Conservation (phyloP, 1,140 invertebrate genomes). For the Nephila pilipes region DNA sequence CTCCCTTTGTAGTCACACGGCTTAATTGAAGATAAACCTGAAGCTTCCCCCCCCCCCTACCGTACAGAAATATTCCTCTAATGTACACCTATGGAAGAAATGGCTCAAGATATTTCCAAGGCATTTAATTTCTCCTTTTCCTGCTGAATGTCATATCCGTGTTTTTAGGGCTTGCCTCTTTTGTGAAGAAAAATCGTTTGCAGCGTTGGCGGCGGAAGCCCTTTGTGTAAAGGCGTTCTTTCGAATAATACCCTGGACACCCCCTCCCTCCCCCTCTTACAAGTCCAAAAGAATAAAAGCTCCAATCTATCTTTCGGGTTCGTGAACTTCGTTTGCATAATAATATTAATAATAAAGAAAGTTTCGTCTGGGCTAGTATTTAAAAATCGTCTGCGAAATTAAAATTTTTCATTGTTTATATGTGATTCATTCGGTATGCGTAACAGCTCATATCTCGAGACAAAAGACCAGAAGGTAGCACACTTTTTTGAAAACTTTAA, state of each 20-base stretch:
- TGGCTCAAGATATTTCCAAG: not conserved
- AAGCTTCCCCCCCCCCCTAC: not conserved
- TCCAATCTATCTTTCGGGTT: not conserved
- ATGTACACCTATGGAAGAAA: not conserved
- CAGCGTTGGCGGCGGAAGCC: constrained; percentile 44
- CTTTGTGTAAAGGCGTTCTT: constrained; percentile 42
- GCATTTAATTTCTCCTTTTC: constrained; percentile 18
- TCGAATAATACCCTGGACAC: constrained; percentile 3
- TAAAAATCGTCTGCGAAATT: constrained; percentile 1
- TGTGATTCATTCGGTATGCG: not conserved
- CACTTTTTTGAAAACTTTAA: not conserved
- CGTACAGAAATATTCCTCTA: not conserved
- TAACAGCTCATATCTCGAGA: not conserved
- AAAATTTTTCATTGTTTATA: not conserved
- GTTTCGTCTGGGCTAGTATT: not conserved
- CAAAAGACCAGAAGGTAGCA: not conserved
- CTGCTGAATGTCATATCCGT: not conserved
- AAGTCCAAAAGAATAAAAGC: constrained; percentile 4
- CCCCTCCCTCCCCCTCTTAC: not conserved
- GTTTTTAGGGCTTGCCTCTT: constrained; percentile 42
- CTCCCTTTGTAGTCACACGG: not conserved
- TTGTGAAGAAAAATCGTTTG: constrained; percentile 21
- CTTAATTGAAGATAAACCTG: constrained; percentile 37
- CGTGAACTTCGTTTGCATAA: constrained; percentile 25
- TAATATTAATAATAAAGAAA: constrained; percentile 1